Evolutionary conservation across 1,140 invertebrate species (phyloP).

Genomic region (Papilio helenus): DNA sequence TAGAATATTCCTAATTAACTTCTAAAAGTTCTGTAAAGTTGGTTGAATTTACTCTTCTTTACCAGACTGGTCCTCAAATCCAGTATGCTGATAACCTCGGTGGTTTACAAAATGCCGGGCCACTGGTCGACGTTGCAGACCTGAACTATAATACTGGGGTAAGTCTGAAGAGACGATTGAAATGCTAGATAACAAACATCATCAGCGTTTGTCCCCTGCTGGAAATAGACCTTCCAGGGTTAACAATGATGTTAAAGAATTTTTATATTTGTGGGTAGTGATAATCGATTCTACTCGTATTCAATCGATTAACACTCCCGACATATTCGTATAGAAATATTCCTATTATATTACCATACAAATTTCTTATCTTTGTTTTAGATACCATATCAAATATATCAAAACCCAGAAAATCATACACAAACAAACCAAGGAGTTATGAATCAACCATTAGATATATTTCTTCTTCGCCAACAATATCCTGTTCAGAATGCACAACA

Average conservation of each 20-base stretch:
- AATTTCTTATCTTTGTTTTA: constrained; percentile 42
- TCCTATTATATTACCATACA: neutral
- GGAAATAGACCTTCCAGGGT: no score
- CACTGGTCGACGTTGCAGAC: constrained; percentile 72
- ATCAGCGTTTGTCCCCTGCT: no score
- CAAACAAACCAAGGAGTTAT: constrained; percentile 41
- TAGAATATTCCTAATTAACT: no score
- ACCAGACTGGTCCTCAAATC: constrained; percentile 79
- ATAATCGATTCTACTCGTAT: no score
- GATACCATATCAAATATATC: constrained; percentile 44
- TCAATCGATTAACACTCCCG: no score
- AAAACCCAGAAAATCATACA: constrained; percentile 30
- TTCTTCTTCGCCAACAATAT: constrained; percentile 62
- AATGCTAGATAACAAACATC: no score
- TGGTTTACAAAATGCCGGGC: constrained; percentile 86
- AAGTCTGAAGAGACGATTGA: neutral
- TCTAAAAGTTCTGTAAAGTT: neutral
- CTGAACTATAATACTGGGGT: neutral
- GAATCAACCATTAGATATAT: constrained; percentile 58
- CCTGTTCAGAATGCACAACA: constrained; percentile 38
- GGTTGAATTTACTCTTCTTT: constrained; percentile 34
- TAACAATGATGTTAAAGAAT: no score
- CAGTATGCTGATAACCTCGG: constrained; percentile 85
- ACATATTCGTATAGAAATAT: no score
- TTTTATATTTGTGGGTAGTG: no score